Evolutionary conservation across 2,797 vertebrate genomes (phyloP).

Genomic region (Eutrigla gurnardus): DNA sequence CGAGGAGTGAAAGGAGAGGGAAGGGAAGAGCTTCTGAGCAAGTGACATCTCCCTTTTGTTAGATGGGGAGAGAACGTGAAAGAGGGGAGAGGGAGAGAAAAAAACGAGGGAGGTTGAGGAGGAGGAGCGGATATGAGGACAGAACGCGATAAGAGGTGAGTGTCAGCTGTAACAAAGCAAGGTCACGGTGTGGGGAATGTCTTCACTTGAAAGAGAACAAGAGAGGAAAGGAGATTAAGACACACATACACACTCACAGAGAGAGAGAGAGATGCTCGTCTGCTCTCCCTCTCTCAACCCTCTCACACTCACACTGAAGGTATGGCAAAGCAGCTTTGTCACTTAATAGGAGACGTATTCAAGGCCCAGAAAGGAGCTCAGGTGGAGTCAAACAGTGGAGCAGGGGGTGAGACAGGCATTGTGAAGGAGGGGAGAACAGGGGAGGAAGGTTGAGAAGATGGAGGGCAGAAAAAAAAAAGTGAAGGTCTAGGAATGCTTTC

Average conservation of each 20-base stretch:
- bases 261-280: constrained; percentile 6
- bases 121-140: constrained; percentile 72
- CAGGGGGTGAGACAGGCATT: not conserved
- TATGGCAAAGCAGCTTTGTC: constrained; percentile 38
- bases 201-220: constrained; percentile 77
- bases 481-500: not conserved
- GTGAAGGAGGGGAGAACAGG: not conserved
- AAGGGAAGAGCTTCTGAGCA: constrained; percentile 62
- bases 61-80: constrained; percentile 50
- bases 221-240: constrained; percentile 65
- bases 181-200: constrained; percentile 76
- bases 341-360: constrained; percentile 32
- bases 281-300: constrained; percentile 27
- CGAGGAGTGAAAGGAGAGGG: constrained; percentile 65
- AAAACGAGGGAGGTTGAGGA: constrained; percentile 59
- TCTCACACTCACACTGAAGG: constrained; percentile 27
- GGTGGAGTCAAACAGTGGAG: not conserved
- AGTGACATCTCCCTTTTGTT: constrained; percentile 75
- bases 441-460: not conserved
- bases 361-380: not conserved
- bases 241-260: constrained; percentile 34
- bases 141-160: constrained; percentile 76
- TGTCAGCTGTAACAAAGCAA: constrained; percentile 80
- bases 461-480: not conserved
- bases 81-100: not conserved